Conservation (phyloP, 2,888 invertebrate species). For the Euplagia quadripunctaria region DNA sequence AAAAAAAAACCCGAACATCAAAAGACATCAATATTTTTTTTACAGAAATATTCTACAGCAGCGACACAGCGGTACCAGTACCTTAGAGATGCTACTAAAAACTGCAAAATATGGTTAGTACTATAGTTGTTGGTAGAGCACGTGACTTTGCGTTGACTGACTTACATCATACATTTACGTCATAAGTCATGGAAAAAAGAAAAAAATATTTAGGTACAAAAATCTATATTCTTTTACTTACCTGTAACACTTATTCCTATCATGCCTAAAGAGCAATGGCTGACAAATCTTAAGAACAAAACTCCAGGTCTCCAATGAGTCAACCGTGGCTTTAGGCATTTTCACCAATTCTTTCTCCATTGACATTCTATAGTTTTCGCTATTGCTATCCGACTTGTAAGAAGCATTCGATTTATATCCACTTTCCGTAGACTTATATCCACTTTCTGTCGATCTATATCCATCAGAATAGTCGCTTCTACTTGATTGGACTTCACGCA, state of each 20-base stretch:
- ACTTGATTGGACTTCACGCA: constrained; percentile 53
- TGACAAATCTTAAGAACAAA: constrained; percentile 83
- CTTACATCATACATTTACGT: no score
- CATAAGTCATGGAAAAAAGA: no score
- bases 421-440: constrained; percentile 56
- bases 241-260: constrained; percentile 81
- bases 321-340: constrained; percentile 70
- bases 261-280: constrained; percentile 80
- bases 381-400: constrained; percentile 36
- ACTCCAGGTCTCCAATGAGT: constrained; percentile 81
- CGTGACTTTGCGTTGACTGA: no score
- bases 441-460: constrained; percentile 52
- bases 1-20: no score
- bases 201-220: no score
- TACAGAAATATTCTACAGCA: no score
- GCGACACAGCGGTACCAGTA: no score
- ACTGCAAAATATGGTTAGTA: no score
- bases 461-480: constrained; percentile 52
- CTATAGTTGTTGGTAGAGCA: background rate
- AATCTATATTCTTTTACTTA: constrained; percentile 50
- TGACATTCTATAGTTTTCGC: constrained; percentile 61
- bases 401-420: constrained; percentile 46
- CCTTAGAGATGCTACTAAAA: no score
- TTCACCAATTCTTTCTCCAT: constrained; percentile 67
- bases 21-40: no score